Base-by-base conservation (phyloP, 2,797 vertebrate species). In the Nasua narica region DNA sequence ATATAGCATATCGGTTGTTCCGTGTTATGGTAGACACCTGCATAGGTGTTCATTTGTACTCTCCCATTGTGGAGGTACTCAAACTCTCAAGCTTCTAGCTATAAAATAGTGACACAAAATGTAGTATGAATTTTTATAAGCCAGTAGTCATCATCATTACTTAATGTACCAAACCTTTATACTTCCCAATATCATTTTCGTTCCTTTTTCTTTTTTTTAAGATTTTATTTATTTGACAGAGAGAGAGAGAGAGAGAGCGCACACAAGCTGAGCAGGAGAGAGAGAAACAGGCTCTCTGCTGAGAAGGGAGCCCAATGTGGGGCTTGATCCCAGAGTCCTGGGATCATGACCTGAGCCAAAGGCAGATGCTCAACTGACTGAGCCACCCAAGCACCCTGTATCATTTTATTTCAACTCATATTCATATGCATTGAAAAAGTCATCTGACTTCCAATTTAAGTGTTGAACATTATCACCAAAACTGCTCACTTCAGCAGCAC, bases 121-220 rank as follows among this genome's bases (percentile, higher is more conserved):
- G 96, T 96, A 98, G 84, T 97, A 98, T 97, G 96, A 98, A 98
- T 98, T 98, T 98, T 98, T 98, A 98, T 98, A 98, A 98, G 95
- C 91, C 94, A 96, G 81, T 90, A 98, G 98, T 98, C 93, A 97
- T 98, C 98, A 97, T 97, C 95, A 97, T 98, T 98, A 97, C 94
- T 96, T 97, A 98, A 98, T 97, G 96, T 98, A 98, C 84, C 96
- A 97, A 98, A 98, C 96, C 93, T 98, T 98, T 98, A 91, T 98
- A 97, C 94, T 98, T 96, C 96, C 97, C 96, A 98, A 94, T 97
- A 98, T 98, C 93, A 18, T 65, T 65, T 62, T 62, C 14, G 32
- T 62, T 62, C 23, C 27, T 56, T 56, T 52, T 52, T 40, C 40
- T 40, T 58, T 60, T 60, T 62, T 29, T 14, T 32, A 62, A 32